Conservation (phyloP, 2,888 invertebrate genomes). For the Girardia tigrina region DNA sequence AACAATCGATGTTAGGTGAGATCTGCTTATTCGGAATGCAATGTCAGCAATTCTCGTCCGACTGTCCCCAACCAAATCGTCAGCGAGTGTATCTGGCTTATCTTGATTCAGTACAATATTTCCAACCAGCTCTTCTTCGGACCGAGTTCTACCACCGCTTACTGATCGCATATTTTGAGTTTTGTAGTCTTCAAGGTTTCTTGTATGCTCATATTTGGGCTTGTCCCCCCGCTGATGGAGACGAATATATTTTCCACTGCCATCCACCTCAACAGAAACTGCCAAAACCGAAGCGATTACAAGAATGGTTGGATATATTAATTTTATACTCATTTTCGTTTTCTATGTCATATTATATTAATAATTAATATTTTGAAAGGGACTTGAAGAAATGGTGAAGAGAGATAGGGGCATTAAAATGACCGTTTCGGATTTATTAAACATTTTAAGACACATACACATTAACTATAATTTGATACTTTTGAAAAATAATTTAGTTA, state of each 20-base stretch:
- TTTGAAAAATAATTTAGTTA: too few relatives aligned
- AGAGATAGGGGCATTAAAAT: too few relatives aligned
- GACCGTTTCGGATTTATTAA: too few relatives aligned
- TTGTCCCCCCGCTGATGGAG: slow-evolving; percentile 97
- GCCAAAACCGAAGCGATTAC: slow-evolving; percentile 93
- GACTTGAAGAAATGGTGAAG: too few relatives aligned
- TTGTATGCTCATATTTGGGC: slow-evolving; percentile 99
- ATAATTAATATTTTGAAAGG: too few relatives aligned
- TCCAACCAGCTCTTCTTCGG: slow-evolving; percentile 84
- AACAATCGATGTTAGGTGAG: too few relatives aligned
- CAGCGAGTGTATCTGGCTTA: slow-evolving; percentile 83
- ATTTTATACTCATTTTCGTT: too few relatives aligned
- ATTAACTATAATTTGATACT: too few relatives aligned
- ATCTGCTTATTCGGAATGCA: slow-evolving; percentile 97
- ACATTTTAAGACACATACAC: too few relatives aligned
- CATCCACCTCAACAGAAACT: slow-evolving; percentile 98
- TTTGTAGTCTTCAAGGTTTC: slow-evolving; percentile 81
- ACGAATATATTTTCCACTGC: slow-evolving; percentile 99
- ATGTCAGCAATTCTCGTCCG: slow-evolving; percentile 90
- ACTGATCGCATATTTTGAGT: slow-evolving; percentile 88
- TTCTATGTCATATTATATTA: too few relatives aligned
- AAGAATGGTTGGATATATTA: slow-evolving; percentile 93
- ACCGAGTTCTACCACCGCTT: slow-evolving; percentile 98
- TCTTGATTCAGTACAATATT: slow-evolving; percentile 95
- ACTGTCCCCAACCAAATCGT: slow-evolving; percentile 72